A percentile compares a stretch with the other conserved stretches of the same genome.
Conservation (phyloP, 1,140 invertebrate species). For the Lysiphlebus fabarum region DNA sequence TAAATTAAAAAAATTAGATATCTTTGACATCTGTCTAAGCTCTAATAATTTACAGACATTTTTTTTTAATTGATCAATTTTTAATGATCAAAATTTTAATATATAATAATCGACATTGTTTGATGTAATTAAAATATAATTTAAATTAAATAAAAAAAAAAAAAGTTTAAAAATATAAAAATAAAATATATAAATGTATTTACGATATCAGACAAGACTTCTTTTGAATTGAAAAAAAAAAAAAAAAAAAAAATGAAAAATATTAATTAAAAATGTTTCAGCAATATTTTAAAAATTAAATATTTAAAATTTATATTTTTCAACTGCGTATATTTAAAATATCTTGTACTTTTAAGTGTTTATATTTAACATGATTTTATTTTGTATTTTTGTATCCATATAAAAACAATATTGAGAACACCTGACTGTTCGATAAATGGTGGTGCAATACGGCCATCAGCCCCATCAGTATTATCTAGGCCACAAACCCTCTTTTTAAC, state of each 20-base stretch:
- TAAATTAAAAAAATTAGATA: too few species aligned
- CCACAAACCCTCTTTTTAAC: constrained; percentile 29
- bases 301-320: too few species aligned
- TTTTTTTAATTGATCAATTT: background rate
- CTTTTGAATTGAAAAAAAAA: constrained; percentile 47
- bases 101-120: background rate
- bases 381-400: too few species aligned
- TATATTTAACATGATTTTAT: too few species aligned
- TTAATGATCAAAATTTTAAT: background rate
- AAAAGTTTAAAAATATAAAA: background rate
- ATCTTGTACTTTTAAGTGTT: too few species aligned
- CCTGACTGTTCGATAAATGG: constrained; percentile 44
- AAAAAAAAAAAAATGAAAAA: too few species aligned
- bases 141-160: background rate
- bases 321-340: too few species aligned
- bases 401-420: background rate
- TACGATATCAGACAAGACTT: constrained; percentile 46
- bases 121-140: background rate
- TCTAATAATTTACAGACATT: too few species aligned
- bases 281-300: too few species aligned
- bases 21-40: too few species aligned
- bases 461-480: constrained; percentile 46
- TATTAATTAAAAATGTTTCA: too few species aligned
- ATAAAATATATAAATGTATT: constrained; percentile 2
- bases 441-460: constrained; percentile 43